phyloP scores from a whole-genome alignment of 1,140 invertebrate genomes.

The Sinella curviseta region DNA sequence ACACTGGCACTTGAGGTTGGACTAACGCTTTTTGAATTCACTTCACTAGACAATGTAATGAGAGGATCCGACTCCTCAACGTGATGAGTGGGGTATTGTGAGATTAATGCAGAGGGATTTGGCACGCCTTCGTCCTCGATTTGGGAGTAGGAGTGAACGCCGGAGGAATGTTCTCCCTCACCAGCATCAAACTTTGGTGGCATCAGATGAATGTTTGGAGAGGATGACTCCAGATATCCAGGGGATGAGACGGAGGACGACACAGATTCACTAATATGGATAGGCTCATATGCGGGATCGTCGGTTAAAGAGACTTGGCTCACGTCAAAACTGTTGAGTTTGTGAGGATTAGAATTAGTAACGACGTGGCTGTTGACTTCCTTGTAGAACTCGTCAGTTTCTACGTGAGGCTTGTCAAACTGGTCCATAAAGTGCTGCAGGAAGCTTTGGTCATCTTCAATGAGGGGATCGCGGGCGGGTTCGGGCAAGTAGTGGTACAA shows the following conservation, averaged over 20 bases:
- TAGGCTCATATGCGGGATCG: not conserved
- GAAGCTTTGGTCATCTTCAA: constrained; percentile 37
- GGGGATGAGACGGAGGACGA: not conserved
- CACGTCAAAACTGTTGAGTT: constrained; percentile 5
- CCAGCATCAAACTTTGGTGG: constrained; percentile 1
- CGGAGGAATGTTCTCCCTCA: not conserved
- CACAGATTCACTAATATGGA: not conserved
- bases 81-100: constrained; percentile 20
- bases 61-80: constrained; percentile 6
- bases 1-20: not conserved
- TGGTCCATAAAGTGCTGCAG: constrained; percentile 32
- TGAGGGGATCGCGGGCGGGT: constrained; percentile 40
- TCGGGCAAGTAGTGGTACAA: constrained; percentile 45
- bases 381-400: constrained; percentile 19
- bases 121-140: not conserved
- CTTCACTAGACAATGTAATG: not conserved
- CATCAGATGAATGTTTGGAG: constrained; percentile 6
- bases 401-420: not conserved
- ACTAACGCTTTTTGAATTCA: not conserved
- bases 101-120: not conserved
- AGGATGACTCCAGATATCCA: not conserved
- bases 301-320: not conserved
- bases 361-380: constrained; percentile 1
- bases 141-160: not conserved
- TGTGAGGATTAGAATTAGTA: not conserved